A percentile compares a stretch with the other conserved stretches of the same genome.
phyloP scores from a whole-genome alignment of 2,797 vertebrate species.

The Perodicticus potto region DNA sequence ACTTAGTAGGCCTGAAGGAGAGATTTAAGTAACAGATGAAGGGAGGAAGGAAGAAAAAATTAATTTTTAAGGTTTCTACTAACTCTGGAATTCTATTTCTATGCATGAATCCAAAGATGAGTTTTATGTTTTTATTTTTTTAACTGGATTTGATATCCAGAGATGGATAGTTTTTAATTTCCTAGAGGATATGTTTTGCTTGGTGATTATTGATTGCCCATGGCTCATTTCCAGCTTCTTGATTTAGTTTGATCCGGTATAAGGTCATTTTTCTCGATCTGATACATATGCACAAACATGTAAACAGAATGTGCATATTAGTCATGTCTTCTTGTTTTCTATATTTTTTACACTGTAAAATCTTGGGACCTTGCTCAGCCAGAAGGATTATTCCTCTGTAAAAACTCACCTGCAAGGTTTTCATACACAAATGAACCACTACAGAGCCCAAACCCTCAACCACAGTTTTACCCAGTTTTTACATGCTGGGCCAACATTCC shows the following conservation, averaged over 20 bases:
- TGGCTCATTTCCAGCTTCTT: neutral
- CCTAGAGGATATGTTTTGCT: neutral
- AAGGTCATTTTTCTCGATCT: neutral
- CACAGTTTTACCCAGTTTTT: neutral
- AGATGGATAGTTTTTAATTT: neutral
- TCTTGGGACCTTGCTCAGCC: neutral
- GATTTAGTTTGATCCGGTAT: neutral
- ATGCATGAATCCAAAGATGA: neutral
- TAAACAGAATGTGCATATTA: neutral
- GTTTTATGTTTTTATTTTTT: neutral
- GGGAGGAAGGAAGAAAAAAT: neutral
- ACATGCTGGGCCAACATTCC: neutral
- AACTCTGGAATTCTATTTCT: neutral
- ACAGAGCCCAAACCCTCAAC: neutral
- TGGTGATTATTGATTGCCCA: neutral
- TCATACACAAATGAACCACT: neutral
- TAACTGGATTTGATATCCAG: neutral
- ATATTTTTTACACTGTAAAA: slow-evolving; percentile 14
- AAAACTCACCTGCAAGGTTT: neutral
- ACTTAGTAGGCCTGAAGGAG: neutral
- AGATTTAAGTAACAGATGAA: slow-evolving; percentile 14
- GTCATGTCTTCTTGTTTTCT: neutral
- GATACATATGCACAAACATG: neutral
- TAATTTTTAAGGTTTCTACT: slow-evolving; percentile 20
- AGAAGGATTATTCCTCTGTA: neutral